Percentiles rank a stretch among this genome's conserved stretches.
Evolutionary conservation across 2,888 invertebrate genomes (phyloP).

Genomic region (Bedellia somnulentella): DNA sequence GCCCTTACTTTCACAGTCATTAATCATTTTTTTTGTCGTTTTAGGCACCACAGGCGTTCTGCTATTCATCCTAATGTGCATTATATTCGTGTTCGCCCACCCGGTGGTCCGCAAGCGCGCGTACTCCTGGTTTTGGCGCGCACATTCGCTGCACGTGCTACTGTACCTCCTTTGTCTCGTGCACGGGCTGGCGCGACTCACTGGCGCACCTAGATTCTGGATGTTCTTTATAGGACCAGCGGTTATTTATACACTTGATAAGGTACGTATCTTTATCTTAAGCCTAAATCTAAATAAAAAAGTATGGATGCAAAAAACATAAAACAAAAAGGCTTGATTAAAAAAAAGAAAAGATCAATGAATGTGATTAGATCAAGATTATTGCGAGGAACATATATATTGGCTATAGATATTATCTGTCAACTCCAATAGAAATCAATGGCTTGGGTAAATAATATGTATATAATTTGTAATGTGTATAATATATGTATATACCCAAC

Average conservation of each 20-base stretch:
- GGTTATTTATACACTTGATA: constrained; percentile 85
- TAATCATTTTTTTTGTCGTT: constrained; percentile 12
- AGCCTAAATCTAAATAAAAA: no score
- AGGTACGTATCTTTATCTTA: constrained; percentile 55
- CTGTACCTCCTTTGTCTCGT: constrained; percentile 84
- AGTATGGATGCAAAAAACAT: no score
- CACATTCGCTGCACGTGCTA: constrained; percentile 86
- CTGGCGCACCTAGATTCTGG: constrained; percentile 92
- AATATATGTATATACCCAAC: constrained; percentile 96
- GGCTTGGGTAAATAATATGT: no score
- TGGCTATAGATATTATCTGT: no score
- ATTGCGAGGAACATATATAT: no score
- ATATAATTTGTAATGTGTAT: constrained; percentile 96
- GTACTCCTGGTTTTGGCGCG: constrained; percentile 94
- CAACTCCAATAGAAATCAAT: no score
- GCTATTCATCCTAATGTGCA: constrained; percentile 87
- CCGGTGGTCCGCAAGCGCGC: constrained; percentile 90
- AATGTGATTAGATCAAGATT: no score
- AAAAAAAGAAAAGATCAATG: no score
- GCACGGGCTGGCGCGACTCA: constrained; percentile 88
- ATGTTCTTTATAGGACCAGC: constrained; percentile 92
- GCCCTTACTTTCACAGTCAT: no score
- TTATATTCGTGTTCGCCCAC: constrained; percentile 96
- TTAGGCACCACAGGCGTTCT: constrained; percentile 84
- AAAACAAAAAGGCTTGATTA: no score